These are phyloP conservation scores for Bovichtus variegatus DNA, from an alignment of 2,797 vertebrate species.

Conservation along the genomic window DNA sequence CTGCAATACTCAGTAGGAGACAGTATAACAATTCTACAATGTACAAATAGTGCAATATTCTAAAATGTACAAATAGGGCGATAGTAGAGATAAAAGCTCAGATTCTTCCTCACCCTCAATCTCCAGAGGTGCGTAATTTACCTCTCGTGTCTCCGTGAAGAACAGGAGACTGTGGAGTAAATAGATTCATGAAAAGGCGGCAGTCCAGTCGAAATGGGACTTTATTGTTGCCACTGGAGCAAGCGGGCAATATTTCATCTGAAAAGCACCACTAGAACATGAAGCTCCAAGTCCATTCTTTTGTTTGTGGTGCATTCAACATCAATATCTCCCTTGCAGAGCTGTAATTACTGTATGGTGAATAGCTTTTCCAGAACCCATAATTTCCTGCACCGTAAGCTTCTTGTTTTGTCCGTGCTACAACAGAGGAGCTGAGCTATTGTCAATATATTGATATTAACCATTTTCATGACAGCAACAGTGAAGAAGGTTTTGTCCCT, in stretches of 20 bases:
- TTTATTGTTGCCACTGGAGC: conserved; percentile 52
- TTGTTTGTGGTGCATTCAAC: conserved; percentile 75
- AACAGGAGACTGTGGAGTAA: conserved; percentile 13
- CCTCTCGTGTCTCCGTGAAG: conserved; percentile 6
- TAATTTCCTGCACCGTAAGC: conserved; percentile 76
- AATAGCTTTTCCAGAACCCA: conserved; percentile 71
- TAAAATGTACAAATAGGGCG: too few species aligned
- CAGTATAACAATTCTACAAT: too few species aligned
- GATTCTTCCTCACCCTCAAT: not conserved
- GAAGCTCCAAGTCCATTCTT: conserved; percentile 66
- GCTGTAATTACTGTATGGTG: conserved; percentile 76
- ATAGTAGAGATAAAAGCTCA: conserved; percentile 16
- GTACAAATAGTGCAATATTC: too few species aligned
- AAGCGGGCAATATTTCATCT: conserved; percentile 61
- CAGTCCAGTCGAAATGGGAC: conserved; percentile 33
- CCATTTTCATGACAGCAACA: conserved; percentile 37
- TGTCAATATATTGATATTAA: conserved; percentile 76
- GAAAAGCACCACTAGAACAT: conserved; percentile 61
- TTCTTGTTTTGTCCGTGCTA: conserved; percentile 64
- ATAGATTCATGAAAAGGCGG: conserved; percentile 48
- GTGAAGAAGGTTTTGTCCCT: conserved; percentile 34
- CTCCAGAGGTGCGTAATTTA: conserved; percentile 7
- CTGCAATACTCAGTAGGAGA: too few species aligned
- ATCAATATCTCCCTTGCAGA: conserved; percentile 76
- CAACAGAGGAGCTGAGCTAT: conserved; percentile 50